These are phyloP conservation scores for Sesamia inferens DNA, from an alignment of 2,888 invertebrate species.

Conservation along the genomic window DNA sequence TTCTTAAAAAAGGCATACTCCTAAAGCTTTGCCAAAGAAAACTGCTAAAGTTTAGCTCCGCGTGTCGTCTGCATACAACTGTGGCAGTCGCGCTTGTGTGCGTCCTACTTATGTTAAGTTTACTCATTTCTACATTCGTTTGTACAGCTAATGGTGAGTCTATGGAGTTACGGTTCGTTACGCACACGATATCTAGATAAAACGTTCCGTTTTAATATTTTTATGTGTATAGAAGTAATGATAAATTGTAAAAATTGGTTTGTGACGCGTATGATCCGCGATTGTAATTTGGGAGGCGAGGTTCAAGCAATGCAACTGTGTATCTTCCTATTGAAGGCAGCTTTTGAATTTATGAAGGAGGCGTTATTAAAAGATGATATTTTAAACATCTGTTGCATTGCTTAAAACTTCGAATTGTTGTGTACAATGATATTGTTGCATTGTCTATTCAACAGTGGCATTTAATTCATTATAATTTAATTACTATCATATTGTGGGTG, in stretches of 20 bases:
- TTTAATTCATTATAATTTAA: constrained; percentile 57
- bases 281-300: constrained; percentile 59
- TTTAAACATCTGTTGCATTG: constrained; percentile 49
- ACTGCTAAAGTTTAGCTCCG: constrained; percentile 1
- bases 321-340: constrained; percentile 22
- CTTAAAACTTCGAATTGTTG: constrained; percentile 56
- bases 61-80: constrained; percentile 20
- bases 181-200: constrained; percentile 81
- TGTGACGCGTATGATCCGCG: constrained; percentile 71
- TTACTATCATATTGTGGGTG: constrained; percentile 45
- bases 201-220: constrained; percentile 82
- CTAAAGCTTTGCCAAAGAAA: constrained; percentile 1
- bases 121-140: constrained; percentile 67
- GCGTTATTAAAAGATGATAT: constrained; percentile 32
- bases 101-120: constrained; percentile 32
- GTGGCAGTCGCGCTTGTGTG: constrained; percentile 29
- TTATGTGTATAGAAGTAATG: constrained; percentile 83
- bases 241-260: constrained; percentile 75
- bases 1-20: neutral
- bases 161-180: constrained; percentile 80
- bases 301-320: constrained; percentile 54
- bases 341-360: constrained; percentile 22
- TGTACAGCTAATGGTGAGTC: constrained; percentile 80
- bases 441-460: constrained; percentile 66
- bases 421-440: constrained; percentile 70